Evolutionary conservation across 2,888 invertebrate species (phyloP).

Genomic region (Caradrina clavipalpis): DNA sequence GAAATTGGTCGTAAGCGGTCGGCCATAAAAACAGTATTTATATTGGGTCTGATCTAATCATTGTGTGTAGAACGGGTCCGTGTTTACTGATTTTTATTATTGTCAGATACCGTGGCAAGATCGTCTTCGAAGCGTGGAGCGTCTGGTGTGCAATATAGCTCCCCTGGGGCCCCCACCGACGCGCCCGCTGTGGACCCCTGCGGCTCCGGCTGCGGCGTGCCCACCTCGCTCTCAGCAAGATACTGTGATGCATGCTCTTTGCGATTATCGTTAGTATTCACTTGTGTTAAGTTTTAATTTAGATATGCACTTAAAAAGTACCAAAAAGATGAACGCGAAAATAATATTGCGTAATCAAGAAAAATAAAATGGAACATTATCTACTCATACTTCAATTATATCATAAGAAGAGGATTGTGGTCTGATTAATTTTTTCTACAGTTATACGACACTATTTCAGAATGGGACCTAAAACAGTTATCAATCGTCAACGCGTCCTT

Average conservation of each 20-base stretch:
- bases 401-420: neutral
- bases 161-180: conserved; percentile 76
- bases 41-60: too few species aligned
- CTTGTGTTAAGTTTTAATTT: neutral
- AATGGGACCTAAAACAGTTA: conserved; percentile 68
- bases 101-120: conserved; percentile 70
- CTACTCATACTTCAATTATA: neutral
- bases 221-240: conserved; percentile 72
- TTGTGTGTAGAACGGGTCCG: too few species aligned
- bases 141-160: conserved; percentile 85
- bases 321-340: neutral
- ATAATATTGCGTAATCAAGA: neutral
- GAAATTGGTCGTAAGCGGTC: too few species aligned
- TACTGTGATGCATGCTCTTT: conserved; percentile 68
- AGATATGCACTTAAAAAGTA: neutral
- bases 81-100: neutral
- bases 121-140: conserved; percentile 81
- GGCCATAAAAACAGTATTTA: too few species aligned
- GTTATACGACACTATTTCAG: conserved; percentile 72
- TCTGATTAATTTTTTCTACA: neutral
- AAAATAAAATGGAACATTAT: neutral
- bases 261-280: conserved; percentile 79
- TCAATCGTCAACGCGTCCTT: conserved; percentile 69
- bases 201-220: conserved; percentile 74
- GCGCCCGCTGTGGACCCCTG: conserved; percentile 77